phyloP scores from a whole-genome alignment of 2,113 vertebrate species.

The Pontoporia blainvillei region DNA sequence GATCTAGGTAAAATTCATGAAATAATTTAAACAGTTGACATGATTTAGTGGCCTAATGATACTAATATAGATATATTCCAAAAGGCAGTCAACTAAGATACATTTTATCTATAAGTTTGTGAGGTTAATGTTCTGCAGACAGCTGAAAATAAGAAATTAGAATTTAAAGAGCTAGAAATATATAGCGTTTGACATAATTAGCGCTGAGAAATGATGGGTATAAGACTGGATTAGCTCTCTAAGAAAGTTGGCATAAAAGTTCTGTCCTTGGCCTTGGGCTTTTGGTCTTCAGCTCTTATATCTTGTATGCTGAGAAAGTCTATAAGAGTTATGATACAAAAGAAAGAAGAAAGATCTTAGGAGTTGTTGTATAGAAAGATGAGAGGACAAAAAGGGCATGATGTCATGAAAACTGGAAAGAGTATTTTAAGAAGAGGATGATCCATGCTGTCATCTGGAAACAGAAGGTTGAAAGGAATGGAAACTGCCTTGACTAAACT shows the following conservation, averaged over 20 bases:
- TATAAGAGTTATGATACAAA: not conserved
- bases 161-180: not conserved
- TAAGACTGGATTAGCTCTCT: not conserved
- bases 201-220: not conserved
- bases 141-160: not conserved
- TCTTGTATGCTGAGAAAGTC: not conserved
- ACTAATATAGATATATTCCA: not conserved
- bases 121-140: not conserved
- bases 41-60: not conserved
- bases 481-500: not conserved
- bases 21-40: not conserved
- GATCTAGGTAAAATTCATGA: not conserved
- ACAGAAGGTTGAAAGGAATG: not conserved
- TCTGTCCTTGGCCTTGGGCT: not conserved
- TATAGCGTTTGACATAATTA: not conserved
- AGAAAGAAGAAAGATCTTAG: not conserved
- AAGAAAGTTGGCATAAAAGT: not conserved
- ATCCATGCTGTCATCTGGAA: not conserved
- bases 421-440: not conserved
- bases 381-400: not conserved
- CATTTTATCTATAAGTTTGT: not conserved
- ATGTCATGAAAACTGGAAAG: not conserved
- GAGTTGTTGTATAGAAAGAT: not conserved
- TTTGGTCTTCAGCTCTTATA: not conserved
- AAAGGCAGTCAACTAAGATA: not conserved